A percentile compares a stretch with the other conserved stretches of the same genome.
Conservation (phyloP, 1,140 invertebrate species). For the Antheraea mylitta region DNA sequence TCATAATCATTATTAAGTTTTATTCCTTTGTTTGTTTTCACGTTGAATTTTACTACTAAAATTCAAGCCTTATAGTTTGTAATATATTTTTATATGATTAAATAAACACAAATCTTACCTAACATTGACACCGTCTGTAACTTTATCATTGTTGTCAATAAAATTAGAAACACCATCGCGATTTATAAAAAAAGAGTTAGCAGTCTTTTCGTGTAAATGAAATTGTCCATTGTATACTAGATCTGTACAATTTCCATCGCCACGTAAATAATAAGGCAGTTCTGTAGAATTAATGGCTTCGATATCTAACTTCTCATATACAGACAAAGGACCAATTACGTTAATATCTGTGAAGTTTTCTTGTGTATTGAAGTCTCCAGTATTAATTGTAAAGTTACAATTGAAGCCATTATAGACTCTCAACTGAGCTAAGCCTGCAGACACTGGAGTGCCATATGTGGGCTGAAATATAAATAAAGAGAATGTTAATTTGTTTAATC, state of each 20-base stretch:
- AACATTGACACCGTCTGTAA: conserved; percentile 55
- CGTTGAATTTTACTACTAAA: no score
- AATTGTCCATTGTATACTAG: conserved; percentile 40
- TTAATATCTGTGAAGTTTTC: conserved; percentile 11
- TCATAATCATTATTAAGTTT: no score
- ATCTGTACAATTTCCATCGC: conserved; percentile 41
- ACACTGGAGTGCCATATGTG: conserved; percentile 65
- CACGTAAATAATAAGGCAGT: conserved; percentile 51
- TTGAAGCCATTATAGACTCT: conserved; percentile 65
- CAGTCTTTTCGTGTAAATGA: conserved; percentile 51
- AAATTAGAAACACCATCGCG: conserved; percentile 46
- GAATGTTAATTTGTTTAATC: no score
- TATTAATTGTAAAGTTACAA: conserved; percentile 56
- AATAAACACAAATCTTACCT: conserved; percentile 39
- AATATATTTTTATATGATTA: not conserved
- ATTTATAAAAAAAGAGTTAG: conserved; percentile 74
- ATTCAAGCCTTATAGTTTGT: not conserved
- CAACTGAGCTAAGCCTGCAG: conserved; percentile 57
- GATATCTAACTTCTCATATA: conserved; percentile 57
- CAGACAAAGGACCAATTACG: conserved; percentile 42
- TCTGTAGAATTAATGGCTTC: conserved; percentile 35
- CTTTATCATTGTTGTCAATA: conserved; percentile 64
- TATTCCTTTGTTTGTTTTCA: no score
- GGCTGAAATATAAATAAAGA: conserved; percentile 51
- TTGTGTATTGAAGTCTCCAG: conserved; percentile 18